A percentile compares a stretch with the other conserved stretches of the same genome.
These are phyloP conservation scores for Madoqua kirkii DNA, from an alignment of 2,113 vertebrate genomes.

Conservation along the genomic window DNA sequence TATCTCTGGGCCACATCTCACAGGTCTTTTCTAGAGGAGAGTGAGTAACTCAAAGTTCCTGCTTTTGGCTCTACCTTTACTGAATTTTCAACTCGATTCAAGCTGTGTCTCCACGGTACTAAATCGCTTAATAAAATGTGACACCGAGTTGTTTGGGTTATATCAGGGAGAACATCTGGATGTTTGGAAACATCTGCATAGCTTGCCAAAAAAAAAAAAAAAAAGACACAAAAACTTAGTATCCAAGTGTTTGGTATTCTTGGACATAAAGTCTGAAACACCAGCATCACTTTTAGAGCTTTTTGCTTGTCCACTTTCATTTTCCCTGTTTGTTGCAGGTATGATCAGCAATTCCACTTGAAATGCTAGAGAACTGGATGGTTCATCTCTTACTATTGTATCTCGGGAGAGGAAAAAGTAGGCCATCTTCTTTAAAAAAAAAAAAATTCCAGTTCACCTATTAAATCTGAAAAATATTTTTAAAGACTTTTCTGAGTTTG, in stretches of 20 bases:
- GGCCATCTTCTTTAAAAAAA: background rate
- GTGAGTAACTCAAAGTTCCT: background rate
- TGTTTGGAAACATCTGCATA: conserved; percentile 56
- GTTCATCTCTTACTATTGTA: background rate
- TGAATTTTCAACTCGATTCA: conserved; percentile 9
- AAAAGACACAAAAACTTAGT: background rate
- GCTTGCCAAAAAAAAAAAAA: background rate
- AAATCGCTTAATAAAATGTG: conserved; percentile 43
- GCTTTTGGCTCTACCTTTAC: background rate
- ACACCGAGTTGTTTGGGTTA: conserved; percentile 37
- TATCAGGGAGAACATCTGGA: conserved; percentile 47
- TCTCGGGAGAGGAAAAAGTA: background rate
- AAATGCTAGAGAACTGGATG: background rate
- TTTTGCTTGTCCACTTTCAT: background rate
- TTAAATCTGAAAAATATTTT: background rate
- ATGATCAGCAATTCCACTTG: background rate
- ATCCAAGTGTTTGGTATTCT: background rate
- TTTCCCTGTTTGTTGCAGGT: background rate
- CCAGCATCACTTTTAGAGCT: background rate
- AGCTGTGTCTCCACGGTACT: conserved; percentile 1
- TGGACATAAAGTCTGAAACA: conserved; percentile 38
- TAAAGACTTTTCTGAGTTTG: background rate
- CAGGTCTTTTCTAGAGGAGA: background rate
- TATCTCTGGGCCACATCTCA: background rate
- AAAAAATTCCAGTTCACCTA: background rate